A percentile compares a stretch with the other conserved stretches of the same genome.
These are phyloP conservation scores for Mystacornis crossleyi DNA, from an alignment of 2,113 vertebrate species.

Conservation along the genomic window DNA sequence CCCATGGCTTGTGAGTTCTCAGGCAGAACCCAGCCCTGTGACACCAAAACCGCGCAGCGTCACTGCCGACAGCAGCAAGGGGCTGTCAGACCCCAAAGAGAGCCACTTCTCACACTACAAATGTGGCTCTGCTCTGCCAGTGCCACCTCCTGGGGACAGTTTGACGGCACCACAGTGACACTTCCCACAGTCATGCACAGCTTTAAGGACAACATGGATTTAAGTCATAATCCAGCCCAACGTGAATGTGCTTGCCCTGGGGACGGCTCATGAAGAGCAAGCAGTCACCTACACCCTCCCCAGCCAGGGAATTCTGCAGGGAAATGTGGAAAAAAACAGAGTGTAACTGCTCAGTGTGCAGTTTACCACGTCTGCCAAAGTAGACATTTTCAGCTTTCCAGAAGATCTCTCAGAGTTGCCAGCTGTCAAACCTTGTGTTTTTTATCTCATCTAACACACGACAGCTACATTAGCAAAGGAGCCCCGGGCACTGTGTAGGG, in stretches of 20 bases:
- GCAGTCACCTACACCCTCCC: neutral
- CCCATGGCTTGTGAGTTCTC: fast-evolving
- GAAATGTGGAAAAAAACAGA: neutral
- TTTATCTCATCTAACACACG: neutral
- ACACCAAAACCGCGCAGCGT: neutral
- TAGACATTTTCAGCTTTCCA: neutral
- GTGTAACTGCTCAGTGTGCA: neutral
- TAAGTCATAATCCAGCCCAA: neutral
- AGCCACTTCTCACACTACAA: neutral
- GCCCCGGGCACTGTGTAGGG: neutral
- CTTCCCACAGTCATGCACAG: fast-evolving
- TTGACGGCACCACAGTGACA: neutral
- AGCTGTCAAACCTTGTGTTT: constrained; percentile 20
- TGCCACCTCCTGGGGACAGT: neutral
- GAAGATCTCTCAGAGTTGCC: neutral
- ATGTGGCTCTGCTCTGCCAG: neutral
- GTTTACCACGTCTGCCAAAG: neutral
- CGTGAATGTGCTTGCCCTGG: fast-evolving
- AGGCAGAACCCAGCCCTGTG: neutral
- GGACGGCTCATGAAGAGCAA: neutral
- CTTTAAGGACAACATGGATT: neutral
- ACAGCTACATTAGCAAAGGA: neutral
- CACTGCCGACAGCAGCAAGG: fast-evolving
- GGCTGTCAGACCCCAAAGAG: neutral
- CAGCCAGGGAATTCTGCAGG: neutral